Conservation (phyloP, 2,113 vertebrate species). For the Eudorcas thomsonii region DNA sequence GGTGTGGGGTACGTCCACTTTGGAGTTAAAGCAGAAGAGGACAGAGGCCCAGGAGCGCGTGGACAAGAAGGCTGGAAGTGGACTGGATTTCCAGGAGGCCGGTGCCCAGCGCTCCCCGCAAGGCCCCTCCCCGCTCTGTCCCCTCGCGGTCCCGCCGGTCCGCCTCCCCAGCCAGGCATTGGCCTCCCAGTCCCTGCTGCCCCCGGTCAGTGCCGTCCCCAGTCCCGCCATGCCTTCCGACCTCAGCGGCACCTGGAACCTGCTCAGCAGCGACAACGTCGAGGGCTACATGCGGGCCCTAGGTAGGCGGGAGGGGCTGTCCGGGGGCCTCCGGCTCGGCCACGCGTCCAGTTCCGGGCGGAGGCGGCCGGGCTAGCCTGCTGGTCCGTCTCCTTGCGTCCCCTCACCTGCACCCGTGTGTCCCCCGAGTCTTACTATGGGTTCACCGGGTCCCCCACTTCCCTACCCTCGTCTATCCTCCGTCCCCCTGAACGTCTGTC, state of each 20-base stretch:
- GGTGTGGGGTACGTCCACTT: accelerated
- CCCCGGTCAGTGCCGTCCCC: accelerated
- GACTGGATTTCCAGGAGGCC: too few species aligned
- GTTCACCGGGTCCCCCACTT: too few species aligned
- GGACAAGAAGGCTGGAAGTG: not conserved
- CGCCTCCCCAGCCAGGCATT: not conserved
- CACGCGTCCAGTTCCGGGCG: not conserved
- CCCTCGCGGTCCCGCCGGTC: not conserved
- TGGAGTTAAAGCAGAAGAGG: not conserved
- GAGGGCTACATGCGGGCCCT: slow-evolving; percentile 89
- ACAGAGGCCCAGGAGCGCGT: not conserved
- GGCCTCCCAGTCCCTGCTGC: not conserved
- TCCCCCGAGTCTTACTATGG: not conserved
- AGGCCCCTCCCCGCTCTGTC: not conserved
- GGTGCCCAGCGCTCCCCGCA: accelerated
- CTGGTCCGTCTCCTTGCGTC: not conserved
- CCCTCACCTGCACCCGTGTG: accelerated
- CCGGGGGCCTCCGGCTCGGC: not conserved
- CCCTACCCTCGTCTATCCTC: too few species aligned
- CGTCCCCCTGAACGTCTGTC: not conserved
- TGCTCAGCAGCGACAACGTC: slow-evolving; percentile 88
- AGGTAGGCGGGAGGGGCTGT: slow-evolving; percentile 76
- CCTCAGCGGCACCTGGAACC: slow-evolving; percentile 89
- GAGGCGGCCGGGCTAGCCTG: not conserved
- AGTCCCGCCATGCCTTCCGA: slow-evolving; percentile 81